phyloP scores from a whole-genome alignment of 2,888 invertebrate genomes.

The Sarcophaga carnaria region DNA sequence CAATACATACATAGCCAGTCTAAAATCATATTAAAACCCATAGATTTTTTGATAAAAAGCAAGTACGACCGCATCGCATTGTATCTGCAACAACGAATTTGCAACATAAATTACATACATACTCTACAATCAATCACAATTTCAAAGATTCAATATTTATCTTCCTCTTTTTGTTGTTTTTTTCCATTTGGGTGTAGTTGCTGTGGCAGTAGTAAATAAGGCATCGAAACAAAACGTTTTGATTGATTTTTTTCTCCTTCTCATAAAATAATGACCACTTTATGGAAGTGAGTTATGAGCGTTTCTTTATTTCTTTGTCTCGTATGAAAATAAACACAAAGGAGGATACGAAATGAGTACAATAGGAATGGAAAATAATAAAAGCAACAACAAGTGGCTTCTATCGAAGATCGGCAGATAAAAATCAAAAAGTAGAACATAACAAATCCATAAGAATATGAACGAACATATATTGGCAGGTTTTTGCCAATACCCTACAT shows the following conservation, averaged over 20 bases:
- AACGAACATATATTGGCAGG: background rate
- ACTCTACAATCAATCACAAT: slow-evolving; percentile 62
- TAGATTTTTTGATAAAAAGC: slow-evolving; percentile 16
- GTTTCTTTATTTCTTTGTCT: too few relatives aligned
- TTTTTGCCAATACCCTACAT: background rate
- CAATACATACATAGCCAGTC: background rate
- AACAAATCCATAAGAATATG: slow-evolving; percentile 30
- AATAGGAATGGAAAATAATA: slow-evolving; percentile 6
- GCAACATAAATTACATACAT: slow-evolving; percentile 43
- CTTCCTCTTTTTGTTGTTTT: background rate
- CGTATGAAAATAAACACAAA: too few relatives aligned
- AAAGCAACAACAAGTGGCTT: slow-evolving; percentile 53
- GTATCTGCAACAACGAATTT: background rate
- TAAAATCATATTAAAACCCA: slow-evolving; percentile 2
- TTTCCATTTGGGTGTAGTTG: background rate
- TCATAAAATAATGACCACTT: slow-evolving; percentile 65
- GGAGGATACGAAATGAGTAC: background rate
- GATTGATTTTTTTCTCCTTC: slow-evolving; percentile 58
- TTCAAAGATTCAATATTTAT: slow-evolving; percentile 27
- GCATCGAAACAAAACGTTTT: slow-evolving; percentile 52
- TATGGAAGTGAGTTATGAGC: slow-evolving; percentile 3
- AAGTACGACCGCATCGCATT: background rate
- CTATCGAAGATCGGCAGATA: slow-evolving; percentile 49
- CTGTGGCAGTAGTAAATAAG: slow-evolving; percentile 2
- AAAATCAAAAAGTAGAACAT: slow-evolving; percentile 66